Base-by-base conservation (phyloP, 2,888 invertebrate species). In the Alentia gelatinosa region DNA sequence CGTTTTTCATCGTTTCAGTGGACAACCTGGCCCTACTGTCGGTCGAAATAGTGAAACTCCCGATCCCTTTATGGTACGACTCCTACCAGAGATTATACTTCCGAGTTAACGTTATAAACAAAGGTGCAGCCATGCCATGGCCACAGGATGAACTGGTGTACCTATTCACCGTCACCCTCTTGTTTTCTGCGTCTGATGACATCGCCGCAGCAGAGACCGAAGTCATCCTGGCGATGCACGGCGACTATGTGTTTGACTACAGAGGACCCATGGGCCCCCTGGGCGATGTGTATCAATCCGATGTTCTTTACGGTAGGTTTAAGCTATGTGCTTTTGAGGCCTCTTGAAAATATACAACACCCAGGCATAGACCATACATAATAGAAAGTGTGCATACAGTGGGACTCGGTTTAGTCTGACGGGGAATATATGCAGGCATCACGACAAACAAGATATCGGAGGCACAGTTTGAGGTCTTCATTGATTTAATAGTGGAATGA, bases 51-150 rank as follows among this genome's bases (percentile, higher is more conserved):
- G n/a, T 4, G 47, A 42, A n/a, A 15, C 4, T 86, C 19, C 86
- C 86, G 0, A 33, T 26, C n/a, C 26, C 33, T 0, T 33, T 86
- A 19, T 47, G 50, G 47, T 33, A 33, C 30, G 50, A 86, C n/a
- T 30, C 86, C 86, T 23, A 26, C 15, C 47, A 3, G 7, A 5
- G 33, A 3, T 0, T 86, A 30, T 15, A n/a, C 42, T 86, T 86
- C 42, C 9, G 15, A 15, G n/a, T 42, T 26, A 30, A 15, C 47
- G 30, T 86, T 15, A 33, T 86, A 23, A 86, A 86, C 33, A 86
- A 50, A 30, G 86, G 86, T n/a, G 12, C 86, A 7, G 15, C 47
- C 47, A 86, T 86, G 47, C 19, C 86, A n/a, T 86, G 47, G 47
- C 86, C 86, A 5, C 47, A 42, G 50, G 47, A 26, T 42, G 35